phyloP scores from a whole-genome alignment of 2,888 invertebrate genomes.

The Acronicta aceris region DNA sequence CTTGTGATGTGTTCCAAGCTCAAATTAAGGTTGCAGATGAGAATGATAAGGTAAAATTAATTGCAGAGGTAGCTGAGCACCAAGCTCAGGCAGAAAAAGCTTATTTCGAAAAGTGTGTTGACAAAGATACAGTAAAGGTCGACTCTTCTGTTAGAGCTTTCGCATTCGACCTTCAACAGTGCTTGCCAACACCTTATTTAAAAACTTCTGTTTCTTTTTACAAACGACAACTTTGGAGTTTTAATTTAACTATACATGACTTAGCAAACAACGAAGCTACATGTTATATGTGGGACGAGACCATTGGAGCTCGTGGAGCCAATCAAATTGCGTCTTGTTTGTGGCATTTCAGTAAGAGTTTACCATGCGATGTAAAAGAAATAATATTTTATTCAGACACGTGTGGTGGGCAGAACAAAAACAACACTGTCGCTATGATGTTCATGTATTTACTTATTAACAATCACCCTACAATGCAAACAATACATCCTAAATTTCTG shows the following conservation, averaged over 20 bases:
- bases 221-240: slow-evolving; percentile 41
- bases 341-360: slow-evolving; percentile 6
- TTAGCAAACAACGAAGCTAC: slow-evolving; percentile 5
- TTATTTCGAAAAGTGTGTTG: slow-evolving; percentile 1
- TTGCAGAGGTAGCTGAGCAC: not conserved
- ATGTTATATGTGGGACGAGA: slow-evolving; percentile 9
- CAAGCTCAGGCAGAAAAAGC: slow-evolving; percentile 2
- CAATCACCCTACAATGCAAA: slow-evolving; percentile 18
- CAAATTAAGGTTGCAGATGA: slow-evolving; percentile 15
- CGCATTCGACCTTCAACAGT: slow-evolving; percentile 15
- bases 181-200: slow-evolving; percentile 29
- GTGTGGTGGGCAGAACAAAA: slow-evolving; percentile 20
- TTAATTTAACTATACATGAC: slow-evolving; percentile 37
- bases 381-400: not conserved
- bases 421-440: slow-evolving; percentile 21
- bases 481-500: slow-evolving; percentile 18
- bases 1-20: slow-evolving; percentile 3
- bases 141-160: slow-evolving; percentile 8
- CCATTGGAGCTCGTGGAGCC: slow-evolving; percentile 12
- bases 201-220: slow-evolving; percentile 34
- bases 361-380: not conserved
- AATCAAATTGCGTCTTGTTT: slow-evolving; percentile 13
- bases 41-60: not conserved
- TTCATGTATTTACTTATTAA: slow-evolving; percentile 17
- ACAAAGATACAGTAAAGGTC: slow-evolving; percentile 1